These are phyloP conservation scores for Diadromus collaris DNA, from an alignment of 2,888 invertebrate genomes.

Conservation along the genomic window DNA sequence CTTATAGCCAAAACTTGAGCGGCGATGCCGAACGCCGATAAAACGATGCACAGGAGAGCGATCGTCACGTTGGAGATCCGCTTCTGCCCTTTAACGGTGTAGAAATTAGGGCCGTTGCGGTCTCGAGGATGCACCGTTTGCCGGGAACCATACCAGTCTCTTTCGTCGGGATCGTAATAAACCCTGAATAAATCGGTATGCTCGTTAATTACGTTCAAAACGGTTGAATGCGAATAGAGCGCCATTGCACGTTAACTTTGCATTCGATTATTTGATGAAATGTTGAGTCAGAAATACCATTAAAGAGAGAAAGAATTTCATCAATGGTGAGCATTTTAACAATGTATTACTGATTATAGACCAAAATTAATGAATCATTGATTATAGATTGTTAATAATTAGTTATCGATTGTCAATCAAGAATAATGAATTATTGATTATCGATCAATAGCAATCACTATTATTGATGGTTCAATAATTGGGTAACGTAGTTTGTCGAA, in stretches of 20 bases:
- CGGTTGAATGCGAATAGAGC: neutral
- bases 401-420: neutral
- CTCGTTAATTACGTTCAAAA: neutral
- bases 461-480: too few relatives aligned
- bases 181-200: conserved; percentile 35
- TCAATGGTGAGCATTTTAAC: neutral
- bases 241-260: neutral
- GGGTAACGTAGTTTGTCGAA: neutral
- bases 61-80: conserved; percentile 84
- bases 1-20: conserved; percentile 84
- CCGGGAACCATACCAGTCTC: neutral
- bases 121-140: neutral
- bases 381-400: neutral
- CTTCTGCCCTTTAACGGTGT: conserved; percentile 84
- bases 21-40: conserved; percentile 83
- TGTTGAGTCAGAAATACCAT: neutral
- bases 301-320: neutral
- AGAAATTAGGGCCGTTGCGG: conserved; percentile 80
- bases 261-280: neutral
- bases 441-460: neutral
- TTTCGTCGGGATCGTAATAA: conserved; percentile 31
- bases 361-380: neutral
- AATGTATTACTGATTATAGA: neutral
- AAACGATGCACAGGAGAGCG: conserved; percentile 82
- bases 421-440: neutral